Evolutionary conservation across 2,888 invertebrate genomes (phyloP), one percentile per base, ranked within the genome.

Genomic region (Dicyrtomina minuta): DNA sequence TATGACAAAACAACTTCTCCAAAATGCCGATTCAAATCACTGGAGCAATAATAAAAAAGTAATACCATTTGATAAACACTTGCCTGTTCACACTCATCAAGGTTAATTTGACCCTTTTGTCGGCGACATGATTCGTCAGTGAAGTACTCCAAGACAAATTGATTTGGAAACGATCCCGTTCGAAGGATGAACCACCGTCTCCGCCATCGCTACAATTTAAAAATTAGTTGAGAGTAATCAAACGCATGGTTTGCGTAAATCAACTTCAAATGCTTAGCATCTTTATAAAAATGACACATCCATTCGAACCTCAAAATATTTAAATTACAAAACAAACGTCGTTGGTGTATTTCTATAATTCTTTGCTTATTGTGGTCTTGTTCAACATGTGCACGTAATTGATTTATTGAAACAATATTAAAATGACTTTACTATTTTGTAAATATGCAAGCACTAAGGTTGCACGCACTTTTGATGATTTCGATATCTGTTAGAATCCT

Each of bases 41-140:
- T 8, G 4, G 33, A 33, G 33, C 3, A 33, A 33, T 33, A 33
- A 33, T 33, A 33, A 33, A 33, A 33, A 33, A 33, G 33, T 33
- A 8, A 5, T 33, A 33, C 4, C 33, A 33, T 33, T 33, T 33
- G 33, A 22, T 22, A 43, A n/a, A 12, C 46, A 61, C 61, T 44
- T 83, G 93, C 93, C 86, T 96, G 95, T 84, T 96, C 95, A 83
- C 96, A 96, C 82, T 94, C 91, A 85, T 96, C 96, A 80, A 97
- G 86, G 86, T 96, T 92, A 80, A 97, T 93, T 72, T 89, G 88
- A 80, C 93, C 93, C 84, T 94, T 93, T 77, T 90, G 85, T 80
- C 92, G 91, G 79, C 91, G 87, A 82, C 91, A 89, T 81, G 89
- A 89, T 79, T 89, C 87, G 82, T 96, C 95, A 46, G 93, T 91